Evolutionary conservation across 2,797 vertebrate species (phyloP), one percentile per base, ranked within the genome.

Genomic region (Darevskia mixta): DNA sequence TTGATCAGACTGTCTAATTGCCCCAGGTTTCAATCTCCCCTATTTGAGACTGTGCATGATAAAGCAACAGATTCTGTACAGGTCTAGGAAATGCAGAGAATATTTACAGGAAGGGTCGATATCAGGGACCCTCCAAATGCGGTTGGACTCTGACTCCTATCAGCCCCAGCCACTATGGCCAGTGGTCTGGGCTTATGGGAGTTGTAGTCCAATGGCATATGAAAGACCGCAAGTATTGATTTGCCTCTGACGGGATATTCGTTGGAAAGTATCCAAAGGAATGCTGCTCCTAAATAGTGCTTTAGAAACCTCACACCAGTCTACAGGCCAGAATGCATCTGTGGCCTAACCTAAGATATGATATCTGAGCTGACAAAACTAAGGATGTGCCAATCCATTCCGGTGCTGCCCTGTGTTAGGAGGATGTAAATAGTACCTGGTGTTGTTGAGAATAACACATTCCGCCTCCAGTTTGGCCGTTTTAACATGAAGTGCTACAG

Each of bases 401-500:
- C 25, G 29, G 32, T 17, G 13, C 4, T 17, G n/a, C 61, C 61
- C 61, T 20, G 25, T 17, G 5, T 58, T 76, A 67, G 81, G 15
- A 79, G 77, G 32, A 85, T 85, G 55, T 81, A 86, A 81, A 76
- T 7, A 82, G 32, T 41, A 20, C 78, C 38, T 17, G 58, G 55
- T 41, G 27, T 76, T 29, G 41, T 17, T 76, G 71, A 67, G 79
- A n/a, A 32, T n/a, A 49, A 85, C 58, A 75, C 80, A 69, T 67
- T 69, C 83, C 76, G 18, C 61, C 71, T 86, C 41, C 41, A 32
- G 38, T 67, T 55, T 73, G 25, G 58, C 69, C 27, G 32, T n/a
- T 81, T 80, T 41, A 86, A 81, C 45, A 85, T 67, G 20, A 85
- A 38, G 58, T 81, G 49, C 71, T 64, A 20, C 45, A 55, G 61